Conservation (phyloP, 1,140 invertebrate genomes). For the Nixonia krombeini region DNA sequence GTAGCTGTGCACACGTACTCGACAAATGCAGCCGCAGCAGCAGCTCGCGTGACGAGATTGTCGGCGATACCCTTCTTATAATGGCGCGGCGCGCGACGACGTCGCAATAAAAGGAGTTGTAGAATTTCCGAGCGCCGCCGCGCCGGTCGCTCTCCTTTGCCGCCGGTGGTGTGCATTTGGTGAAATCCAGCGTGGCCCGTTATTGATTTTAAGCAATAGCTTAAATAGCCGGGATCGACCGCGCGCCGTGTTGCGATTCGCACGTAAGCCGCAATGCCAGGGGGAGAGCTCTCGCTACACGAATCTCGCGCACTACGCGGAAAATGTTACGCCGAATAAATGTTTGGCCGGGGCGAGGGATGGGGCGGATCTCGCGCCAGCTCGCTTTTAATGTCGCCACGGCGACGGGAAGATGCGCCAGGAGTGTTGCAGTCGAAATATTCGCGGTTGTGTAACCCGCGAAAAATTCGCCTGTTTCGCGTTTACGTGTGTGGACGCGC, state of each 20-base stretch:
- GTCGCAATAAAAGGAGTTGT: constrained; percentile 36
- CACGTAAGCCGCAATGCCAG: constrained; percentile 41
- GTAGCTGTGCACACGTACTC: constrained; percentile 12
- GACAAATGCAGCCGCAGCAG: constrained; percentile 19
- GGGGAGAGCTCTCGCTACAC: constrained; percentile 35
- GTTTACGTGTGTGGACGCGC: no score
- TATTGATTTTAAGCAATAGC: constrained; percentile 63
- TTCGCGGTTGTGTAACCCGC: background rate
- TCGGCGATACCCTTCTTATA: constrained; percentile 35
- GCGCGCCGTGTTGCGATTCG: constrained; percentile 43
- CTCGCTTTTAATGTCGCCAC: constrained; percentile 1
- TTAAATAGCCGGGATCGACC: constrained; percentile 57
- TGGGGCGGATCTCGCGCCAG: background rate
- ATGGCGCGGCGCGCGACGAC: constrained; percentile 14
- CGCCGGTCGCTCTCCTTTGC: constrained; percentile 6
- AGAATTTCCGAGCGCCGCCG: constrained; percentile 26
- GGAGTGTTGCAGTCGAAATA: no score
- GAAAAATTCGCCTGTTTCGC: background rate
- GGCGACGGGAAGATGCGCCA: no score
- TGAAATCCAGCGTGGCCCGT: constrained; percentile 48
- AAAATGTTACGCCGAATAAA: constrained; percentile 37
- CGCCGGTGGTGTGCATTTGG: constrained; percentile 36
- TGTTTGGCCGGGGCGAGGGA: background rate
- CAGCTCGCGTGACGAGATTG: constrained; percentile 41
- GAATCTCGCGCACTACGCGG: constrained; percentile 9